These are phyloP conservation scores for Ptychobarbus kaznakovi DNA, from an alignment of 2,797 vertebrate species.

Conservation along the genomic window DNA sequence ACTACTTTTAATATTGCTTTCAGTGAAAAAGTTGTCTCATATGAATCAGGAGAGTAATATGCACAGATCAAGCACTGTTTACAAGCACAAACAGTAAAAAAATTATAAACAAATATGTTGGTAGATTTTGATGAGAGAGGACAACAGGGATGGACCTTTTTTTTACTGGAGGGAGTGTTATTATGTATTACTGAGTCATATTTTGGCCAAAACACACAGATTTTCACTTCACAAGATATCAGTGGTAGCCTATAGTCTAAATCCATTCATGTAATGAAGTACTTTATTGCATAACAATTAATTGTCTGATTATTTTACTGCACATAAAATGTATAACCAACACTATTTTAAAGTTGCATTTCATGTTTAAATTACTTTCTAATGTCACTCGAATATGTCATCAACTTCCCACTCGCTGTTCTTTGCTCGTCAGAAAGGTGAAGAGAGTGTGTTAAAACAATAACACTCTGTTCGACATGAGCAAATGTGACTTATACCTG, in stretches of 20 bases:
- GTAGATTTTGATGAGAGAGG: no score
- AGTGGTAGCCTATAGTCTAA: background rate
- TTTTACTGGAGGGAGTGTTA: background rate
- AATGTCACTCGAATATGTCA: constrained; percentile 15
- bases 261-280: background rate
- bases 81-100: background rate
- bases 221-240: background rate
- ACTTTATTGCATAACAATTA: background rate
- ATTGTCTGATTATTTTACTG: background rate
- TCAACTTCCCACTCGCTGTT: constrained; percentile 21
- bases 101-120: background rate
- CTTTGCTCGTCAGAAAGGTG: background rate
- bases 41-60: background rate
- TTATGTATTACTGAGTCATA: background rate
- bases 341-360: background rate
- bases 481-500: constrained; percentile 36
- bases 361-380: constrained; percentile 11
- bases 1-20: background rate
- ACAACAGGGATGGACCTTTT: no score
- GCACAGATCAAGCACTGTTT: background rate
- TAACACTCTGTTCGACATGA: constrained; percentile 24
- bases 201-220: background rate
- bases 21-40: background rate
- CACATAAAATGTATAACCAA: background rate
- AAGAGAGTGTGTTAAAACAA: background rate